These are phyloP conservation scores for Lordiphosa clarofinis DNA, from an alignment of 1,140 invertebrate species.

Conservation along the genomic window DNA sequence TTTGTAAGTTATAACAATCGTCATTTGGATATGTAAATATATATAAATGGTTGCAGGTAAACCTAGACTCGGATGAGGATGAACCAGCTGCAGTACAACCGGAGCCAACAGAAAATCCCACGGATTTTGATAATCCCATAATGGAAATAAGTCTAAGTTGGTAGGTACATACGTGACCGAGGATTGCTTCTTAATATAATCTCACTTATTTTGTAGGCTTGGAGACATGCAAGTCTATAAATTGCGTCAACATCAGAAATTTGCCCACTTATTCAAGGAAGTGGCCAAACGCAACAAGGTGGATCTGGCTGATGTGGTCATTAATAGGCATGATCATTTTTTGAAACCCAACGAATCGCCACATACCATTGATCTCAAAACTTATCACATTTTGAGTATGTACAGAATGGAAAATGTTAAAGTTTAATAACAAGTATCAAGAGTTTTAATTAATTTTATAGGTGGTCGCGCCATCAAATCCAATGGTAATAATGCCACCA, in stretches of 20 bases:
- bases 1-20: constrained; percentile 36
- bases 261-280: constrained; percentile 55
- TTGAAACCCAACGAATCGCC: constrained; percentile 50
- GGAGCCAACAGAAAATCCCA: constrained; percentile 1
- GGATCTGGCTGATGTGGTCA: constrained; percentile 29
- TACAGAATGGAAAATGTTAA: neutral
- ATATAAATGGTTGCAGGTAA: constrained; percentile 22
- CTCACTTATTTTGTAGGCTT: constrained; percentile 21
- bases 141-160: constrained; percentile 53
- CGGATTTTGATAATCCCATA: constrained; percentile 53
- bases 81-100: neutral
- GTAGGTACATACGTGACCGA: constrained; percentile 8
- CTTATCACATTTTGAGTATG: constrained; percentile 63
- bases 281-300: constrained; percentile 55
- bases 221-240: constrained; percentile 60
- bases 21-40: neutral
- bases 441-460: constrained; percentile 10
- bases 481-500: constrained; percentile 7
- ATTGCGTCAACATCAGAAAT: constrained; percentile 61
- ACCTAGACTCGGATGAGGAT: constrained; percentile 63
- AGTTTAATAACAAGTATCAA: neutral
- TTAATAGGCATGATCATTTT: constrained; percentile 50
- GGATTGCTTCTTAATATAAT: too few species aligned
- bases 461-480: constrained; percentile 44
- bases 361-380: constrained; percentile 40